Percentiles rank a stretch among this genome's conserved stretches.
These are phyloP conservation scores for Anarhynchus alexandrinus DNA, from an alignment of 2,113 vertebrate species.

Conservation along the genomic window DNA sequence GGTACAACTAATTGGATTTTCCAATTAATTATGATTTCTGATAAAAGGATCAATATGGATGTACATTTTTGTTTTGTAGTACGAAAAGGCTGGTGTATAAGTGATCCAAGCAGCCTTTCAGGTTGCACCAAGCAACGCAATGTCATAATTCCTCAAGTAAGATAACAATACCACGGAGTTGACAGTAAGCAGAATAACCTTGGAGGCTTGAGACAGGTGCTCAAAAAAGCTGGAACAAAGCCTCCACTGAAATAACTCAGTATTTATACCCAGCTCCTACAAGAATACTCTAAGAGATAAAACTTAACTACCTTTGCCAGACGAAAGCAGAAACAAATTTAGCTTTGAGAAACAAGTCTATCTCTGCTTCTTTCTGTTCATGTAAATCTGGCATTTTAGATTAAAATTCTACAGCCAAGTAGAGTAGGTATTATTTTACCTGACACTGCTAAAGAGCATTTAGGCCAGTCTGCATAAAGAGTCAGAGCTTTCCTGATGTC, in stretches of 20 bases:
- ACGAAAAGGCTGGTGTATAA: background rate
- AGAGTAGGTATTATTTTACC: background rate
- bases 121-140: background rate
- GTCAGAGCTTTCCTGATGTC: background rate
- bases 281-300: background rate
- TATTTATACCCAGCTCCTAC: background rate
- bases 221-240: background rate
- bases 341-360: background rate
- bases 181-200: background rate
- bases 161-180: background rate
- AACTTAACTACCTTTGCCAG: background rate
- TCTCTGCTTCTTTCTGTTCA: background rate
- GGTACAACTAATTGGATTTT: background rate
- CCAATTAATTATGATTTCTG: background rate
- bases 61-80: background rate
- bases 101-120: background rate
- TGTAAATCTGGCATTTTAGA: background rate
- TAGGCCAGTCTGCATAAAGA: background rate
- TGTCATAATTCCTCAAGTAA: background rate
- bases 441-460: slow-evolving; percentile 19
- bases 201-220: background rate
- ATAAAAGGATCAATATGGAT: background rate
- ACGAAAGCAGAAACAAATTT: background rate
- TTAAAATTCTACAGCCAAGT: background rate
- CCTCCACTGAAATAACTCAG: background rate